Conservation (phyloP, 2,888 invertebrate genomes). For the Buathra laborator region DNA sequence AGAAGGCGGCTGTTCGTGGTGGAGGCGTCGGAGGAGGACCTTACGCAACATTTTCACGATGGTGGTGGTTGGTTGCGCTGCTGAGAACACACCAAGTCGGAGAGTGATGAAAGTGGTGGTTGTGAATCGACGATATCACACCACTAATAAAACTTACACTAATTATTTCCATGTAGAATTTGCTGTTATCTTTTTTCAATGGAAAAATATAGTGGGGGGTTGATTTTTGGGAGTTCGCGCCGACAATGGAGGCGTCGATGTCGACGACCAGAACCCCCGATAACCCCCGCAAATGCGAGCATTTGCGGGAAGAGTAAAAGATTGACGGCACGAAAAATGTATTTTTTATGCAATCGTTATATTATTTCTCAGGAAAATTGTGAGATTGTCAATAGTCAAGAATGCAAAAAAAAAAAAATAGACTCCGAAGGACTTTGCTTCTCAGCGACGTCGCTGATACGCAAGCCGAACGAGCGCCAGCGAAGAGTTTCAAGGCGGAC, state of each 20-base stretch:
- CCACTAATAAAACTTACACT: slow-evolving; percentile 36
- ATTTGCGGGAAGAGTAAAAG: too few species aligned
- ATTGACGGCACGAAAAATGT: neutral
- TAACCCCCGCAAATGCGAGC: neutral
- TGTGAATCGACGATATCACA: slow-evolving; percentile 45
- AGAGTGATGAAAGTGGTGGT: slow-evolving; percentile 63
- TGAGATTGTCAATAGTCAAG: neutral
- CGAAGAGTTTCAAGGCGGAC: slow-evolving; percentile 19
- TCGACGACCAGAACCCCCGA: neutral
- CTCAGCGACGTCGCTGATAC: neutral
- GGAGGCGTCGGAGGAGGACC: slow-evolving; percentile 63
- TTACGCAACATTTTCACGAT: slow-evolving; percentile 61
- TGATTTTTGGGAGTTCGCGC: neutral
- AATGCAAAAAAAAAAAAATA: slow-evolving; percentile 14
- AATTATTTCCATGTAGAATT: slow-evolving; percentile 43
- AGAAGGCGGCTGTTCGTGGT: slow-evolving; percentile 66
- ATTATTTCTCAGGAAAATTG: slow-evolving; percentile 22
- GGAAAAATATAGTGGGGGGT: neutral
- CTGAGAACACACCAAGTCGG: slow-evolving; percentile 38
- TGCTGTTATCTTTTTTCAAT: neutral
- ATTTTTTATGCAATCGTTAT: neutral
- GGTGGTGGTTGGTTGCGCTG: slow-evolving; percentile 41
- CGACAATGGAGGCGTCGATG: neutral
- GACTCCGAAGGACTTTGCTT: neutral
- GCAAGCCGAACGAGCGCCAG: slow-evolving; percentile 6